Evolutionary conservation across 2,888 invertebrate genomes (phyloP), one percentile per base, ranked within the genome.

Genomic region (Drosophila testacea): DNA sequence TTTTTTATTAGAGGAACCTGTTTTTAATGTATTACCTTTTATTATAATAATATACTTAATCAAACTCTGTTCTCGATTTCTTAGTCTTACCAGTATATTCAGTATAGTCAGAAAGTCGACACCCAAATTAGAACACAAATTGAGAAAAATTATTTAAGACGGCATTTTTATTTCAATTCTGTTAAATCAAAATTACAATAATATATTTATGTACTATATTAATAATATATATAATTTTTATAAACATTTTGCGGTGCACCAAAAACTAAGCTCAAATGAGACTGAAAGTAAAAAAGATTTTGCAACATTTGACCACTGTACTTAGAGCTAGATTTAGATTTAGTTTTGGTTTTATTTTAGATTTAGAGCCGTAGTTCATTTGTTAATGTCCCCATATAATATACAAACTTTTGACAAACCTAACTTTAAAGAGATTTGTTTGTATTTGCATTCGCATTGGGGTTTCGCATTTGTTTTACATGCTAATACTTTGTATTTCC

Each of bases 401-500:
- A 64, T 65, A 68, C 67, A 70, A 73, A 68, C 57, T 63, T 57
- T 27, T 44, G 47, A 51, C 59, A 66, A 56, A 54, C 44, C 54
- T 67, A 42, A 48, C 30, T 47, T 48, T 51, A 62, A 42, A 42
- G 57, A 54, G 11, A 30, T 34, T 54, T 27, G 10, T 16, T 36
- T 39, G 5, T 30, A 16, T 50, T 41, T 36, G 16, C 46, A 41
- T 44, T 63, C 28, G 22, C 41, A 13, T 47, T 34, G 38, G 44
- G 27, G 51, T 50, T 59, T 59, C 46, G 41, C 73, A 67, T 66
- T 51, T 72, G 72, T 59, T 83, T 81, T 87, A 78, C 77, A 83
- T 74, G 69, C 89, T 89, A 90, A 89, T 88, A 90, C 84, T 90
- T 88, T 88, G 88, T 90, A 83, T 89, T 90, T 79, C 90, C 89